Percentiles rank a stretch among this genome's conserved stretches.
These are phyloP conservation scores for Pseudomugil tenellus DNA, from an alignment of 2,797 vertebrate genomes.

Conservation along the genomic window DNA sequence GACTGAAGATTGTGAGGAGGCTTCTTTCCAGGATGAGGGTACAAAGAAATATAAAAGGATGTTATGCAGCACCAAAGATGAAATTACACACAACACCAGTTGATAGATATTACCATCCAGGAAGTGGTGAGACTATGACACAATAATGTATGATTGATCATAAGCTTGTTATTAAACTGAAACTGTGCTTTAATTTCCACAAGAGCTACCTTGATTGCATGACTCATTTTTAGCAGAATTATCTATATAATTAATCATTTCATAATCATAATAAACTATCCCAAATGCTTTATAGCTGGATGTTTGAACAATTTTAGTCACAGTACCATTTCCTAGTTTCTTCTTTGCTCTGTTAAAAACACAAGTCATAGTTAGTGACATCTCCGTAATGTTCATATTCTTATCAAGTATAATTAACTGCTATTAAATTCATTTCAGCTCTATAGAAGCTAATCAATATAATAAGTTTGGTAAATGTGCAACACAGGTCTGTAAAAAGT, in stretches of 20 bases:
- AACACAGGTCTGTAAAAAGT: background rate
- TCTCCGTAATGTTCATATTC: background rate
- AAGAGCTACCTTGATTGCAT: background rate
- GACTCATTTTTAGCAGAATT: conserved; percentile 4
- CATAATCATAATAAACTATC: background rate
- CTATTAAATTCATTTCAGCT: too few species aligned
- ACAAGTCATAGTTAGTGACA: background rate
- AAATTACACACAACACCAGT: background rate
- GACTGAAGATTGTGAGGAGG: background rate
- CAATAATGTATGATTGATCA: background rate
- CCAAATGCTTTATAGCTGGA: background rate
- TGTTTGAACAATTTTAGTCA: background rate
- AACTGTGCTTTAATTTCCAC: background rate
- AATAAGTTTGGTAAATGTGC: background rate
- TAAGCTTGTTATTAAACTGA: background rate
- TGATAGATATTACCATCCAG: background rate
- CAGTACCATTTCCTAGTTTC: background rate
- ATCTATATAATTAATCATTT: background rate
- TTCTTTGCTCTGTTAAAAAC: background rate
- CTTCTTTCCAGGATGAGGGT: background rate
- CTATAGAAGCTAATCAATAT: too few species aligned
- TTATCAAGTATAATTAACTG: too few species aligned
- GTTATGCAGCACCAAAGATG: background rate
- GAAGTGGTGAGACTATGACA: background rate
- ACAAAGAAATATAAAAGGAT: background rate